Conservation (phyloP, 2,888 invertebrate species). For the Caprella mutica region DNA sequence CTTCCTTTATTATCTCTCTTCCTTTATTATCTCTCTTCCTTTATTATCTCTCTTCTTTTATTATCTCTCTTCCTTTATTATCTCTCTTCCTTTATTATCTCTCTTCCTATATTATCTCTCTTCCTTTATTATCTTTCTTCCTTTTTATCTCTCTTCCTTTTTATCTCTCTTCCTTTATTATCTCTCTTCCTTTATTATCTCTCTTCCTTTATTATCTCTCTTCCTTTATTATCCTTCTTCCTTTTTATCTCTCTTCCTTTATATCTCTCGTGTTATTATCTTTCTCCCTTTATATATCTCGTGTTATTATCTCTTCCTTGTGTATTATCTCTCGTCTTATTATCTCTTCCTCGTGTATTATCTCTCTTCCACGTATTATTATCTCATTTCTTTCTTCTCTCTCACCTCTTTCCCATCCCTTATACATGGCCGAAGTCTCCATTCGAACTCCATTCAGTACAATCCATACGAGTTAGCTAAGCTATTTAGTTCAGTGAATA, state of each 20-base stretch:
- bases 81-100: neutral
- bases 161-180: constrained; percentile 7
- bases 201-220: neutral
- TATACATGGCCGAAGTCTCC: too few relatives aligned
- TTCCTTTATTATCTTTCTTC: neutral
- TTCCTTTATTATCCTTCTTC: neutral
- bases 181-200: neutral
- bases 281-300: neutral
- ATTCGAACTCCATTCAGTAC: too few relatives aligned
- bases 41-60: neutral
- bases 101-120: neutral
- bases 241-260: neutral
- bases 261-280: neutral
- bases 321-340: too few relatives aligned
- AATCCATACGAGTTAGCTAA: too few relatives aligned
- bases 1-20: neutral
- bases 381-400: too few relatives aligned
- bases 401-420: too few relatives aligned
- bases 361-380: too few relatives aligned
- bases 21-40: neutral
- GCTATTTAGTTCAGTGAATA: too few relatives aligned
- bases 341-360: too few relatives aligned
- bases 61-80: constrained; percentile 3
- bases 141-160: constrained; percentile 4
- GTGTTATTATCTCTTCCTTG: too few relatives aligned